A percentile compares a stretch with the other conserved stretches of the same genome.
phyloP scores from a whole-genome alignment of 2,797 vertebrate genomes.

The Falco concolor region DNA sequence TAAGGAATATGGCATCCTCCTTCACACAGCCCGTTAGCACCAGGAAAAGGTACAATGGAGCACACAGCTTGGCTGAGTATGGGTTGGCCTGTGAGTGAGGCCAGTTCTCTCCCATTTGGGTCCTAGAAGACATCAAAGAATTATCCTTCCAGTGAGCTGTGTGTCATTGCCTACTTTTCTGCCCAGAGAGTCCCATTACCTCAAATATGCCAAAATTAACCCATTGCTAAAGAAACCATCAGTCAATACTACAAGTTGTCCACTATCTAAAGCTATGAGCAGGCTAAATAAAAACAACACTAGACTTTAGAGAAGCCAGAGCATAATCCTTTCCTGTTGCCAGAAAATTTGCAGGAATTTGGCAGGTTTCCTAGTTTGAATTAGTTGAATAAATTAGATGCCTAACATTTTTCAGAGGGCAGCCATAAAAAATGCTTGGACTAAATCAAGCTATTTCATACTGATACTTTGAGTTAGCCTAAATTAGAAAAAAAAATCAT shows the following conservation, averaged over 20 bases:
- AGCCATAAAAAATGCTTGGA: not conserved
- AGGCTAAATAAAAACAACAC: not conserved
- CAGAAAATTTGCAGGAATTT: slow-evolving; percentile 34
- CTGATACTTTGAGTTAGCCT: not conserved
- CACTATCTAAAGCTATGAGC: not conserved
- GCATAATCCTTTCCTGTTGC: not conserved
- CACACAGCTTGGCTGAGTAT: not conserved
- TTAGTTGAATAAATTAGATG: slow-evolving; percentile 17
- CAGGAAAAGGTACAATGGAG: not conserved
- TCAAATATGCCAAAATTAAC: not conserved
- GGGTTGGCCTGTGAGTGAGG: not conserved
- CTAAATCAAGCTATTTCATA: slow-evolving; percentile 8
- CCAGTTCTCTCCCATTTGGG: not conserved
- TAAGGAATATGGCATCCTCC: not conserved
- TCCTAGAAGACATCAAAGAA: not conserved
- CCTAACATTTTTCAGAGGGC: slow-evolving; percentile 38
- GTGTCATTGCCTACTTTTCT: not conserved
- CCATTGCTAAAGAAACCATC: not conserved
- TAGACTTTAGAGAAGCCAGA: not conserved
- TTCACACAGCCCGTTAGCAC: not conserved
- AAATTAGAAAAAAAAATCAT: not conserved
- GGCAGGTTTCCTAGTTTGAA: slow-evolving; percentile 41
- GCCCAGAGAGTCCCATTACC: not conserved
- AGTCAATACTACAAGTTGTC: not conserved
- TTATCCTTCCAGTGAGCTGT: not conserved